Base-by-base conservation (phyloP, 2,113 vertebrate species). In the Tragelaphus imberbis region DNA sequence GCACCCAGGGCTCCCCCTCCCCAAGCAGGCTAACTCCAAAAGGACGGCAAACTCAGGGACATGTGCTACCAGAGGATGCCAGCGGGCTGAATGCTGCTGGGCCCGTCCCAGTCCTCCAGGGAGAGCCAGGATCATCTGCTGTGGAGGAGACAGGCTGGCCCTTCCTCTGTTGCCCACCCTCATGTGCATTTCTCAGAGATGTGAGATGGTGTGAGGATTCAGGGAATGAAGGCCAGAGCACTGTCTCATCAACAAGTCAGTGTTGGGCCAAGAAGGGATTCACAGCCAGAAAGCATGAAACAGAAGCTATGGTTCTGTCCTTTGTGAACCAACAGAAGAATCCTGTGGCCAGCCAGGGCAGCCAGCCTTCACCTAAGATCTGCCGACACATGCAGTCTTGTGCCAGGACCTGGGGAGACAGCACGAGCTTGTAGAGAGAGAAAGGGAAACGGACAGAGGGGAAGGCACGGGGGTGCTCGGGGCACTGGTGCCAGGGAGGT, bases 131-230 rank as follows among this genome's bases (percentile, higher is more conserved):
- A 6, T 81, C 58, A 40, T 3, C 90, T 91, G 44, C 2, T 84
- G 23, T 33, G 40, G 44, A 77, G 82, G 55, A 75, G 53, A 33
- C 5, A 0, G 28, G 19, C 51, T 87, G 65, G 56, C 61, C 56
- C 92, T 56, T 44, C 28, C n/a, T 47, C 21, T 51, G 6, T 40
- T 0, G 0, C 88, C 36, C 12, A 16, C 51, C 49, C 6, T 84
- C 30, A 28, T 51, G 25, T 44, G 2, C 7, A 25, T 84, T 84
- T 95, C 88, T 95, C 68, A 94, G 80, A 77, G 47, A 87, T n/a
- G 15, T 2, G 36, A 61, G 75, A 53, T 90, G 49, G 36, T 71
- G 85, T 77, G 61, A 68, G 75, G 56, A 84, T 96, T 15, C 25
- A 14, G 63, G 21, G 33, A 61, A 23, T 44, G 53, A 53, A n/a